phyloP scores from a whole-genome alignment of 2,797 vertebrate genomes.

The Argentina silus region DNA sequence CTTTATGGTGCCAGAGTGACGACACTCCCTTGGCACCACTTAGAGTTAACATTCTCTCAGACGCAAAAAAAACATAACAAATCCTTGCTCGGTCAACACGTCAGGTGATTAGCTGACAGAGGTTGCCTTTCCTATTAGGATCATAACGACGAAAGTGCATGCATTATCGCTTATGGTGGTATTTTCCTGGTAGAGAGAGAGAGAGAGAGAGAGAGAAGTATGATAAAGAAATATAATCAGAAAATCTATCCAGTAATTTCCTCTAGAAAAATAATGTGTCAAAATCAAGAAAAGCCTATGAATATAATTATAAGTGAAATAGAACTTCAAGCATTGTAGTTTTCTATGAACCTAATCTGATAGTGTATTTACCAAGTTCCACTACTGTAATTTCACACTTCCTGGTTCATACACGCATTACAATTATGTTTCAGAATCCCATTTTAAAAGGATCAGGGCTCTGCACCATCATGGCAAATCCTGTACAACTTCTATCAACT shows the following conservation, averaged over 20 bases:
- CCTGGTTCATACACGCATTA: slow-evolving; percentile 18
- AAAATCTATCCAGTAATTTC: slow-evolving; percentile 39
- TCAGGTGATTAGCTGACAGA: slow-evolving; percentile 55
- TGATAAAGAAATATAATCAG: slow-evolving; percentile 27
- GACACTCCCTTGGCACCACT: slow-evolving; percentile 34
- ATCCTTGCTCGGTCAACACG: slow-evolving; percentile 22
- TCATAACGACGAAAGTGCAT: slow-evolving; percentile 55
- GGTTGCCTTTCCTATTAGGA: slow-evolving; percentile 50
- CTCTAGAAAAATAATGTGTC: slow-evolving; percentile 37
- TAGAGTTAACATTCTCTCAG: slow-evolving; percentile 37
- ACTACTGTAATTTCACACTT: slow-evolving; percentile 11
- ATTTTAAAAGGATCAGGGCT: slow-evolving; percentile 10
- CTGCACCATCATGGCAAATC: neutral
- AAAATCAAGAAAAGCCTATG: slow-evolving; percentile 28
- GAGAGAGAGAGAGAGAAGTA: slow-evolving; percentile 2
- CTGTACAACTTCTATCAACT: neutral
- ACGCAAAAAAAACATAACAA: slow-evolving; percentile 24
- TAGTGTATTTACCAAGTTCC: slow-evolving; percentile 33
- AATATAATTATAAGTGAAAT: slow-evolving; percentile 49
- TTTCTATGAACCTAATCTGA: slow-evolving; percentile 30
- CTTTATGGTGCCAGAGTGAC: slow-evolving; percentile 37
- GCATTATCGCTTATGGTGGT: slow-evolving; percentile 42
- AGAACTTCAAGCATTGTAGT: slow-evolving; percentile 19
- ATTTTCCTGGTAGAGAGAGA: slow-evolving; percentile 10
- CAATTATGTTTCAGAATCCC: slow-evolving; percentile 20